A percentile compares a stretch with the other conserved stretches of the same genome.
These are phyloP conservation scores for Agapornis canus DNA, from an alignment of 2,797 vertebrate species.

Conservation along the genomic window DNA sequence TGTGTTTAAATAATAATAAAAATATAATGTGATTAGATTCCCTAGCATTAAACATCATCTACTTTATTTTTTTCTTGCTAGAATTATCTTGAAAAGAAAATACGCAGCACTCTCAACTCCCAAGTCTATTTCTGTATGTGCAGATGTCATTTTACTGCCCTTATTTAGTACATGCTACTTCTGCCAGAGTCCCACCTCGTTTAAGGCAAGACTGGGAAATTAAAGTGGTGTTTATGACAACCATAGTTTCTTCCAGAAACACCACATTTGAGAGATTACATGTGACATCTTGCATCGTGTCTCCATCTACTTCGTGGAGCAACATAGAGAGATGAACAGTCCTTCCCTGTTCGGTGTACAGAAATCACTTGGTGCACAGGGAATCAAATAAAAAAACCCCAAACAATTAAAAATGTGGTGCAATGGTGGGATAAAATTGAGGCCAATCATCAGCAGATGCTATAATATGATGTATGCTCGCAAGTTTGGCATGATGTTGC, in stretches of 20 bases:
- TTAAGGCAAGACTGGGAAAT: neutral
- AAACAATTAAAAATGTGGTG: neutral
- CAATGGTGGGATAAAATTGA: neutral
- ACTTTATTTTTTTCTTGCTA: neutral
- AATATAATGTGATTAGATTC: neutral
- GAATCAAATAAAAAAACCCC: neutral
- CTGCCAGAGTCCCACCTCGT: neutral
- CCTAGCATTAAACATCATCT: neutral
- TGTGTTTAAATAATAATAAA: conserved; percentile 21
- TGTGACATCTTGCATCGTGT: neutral
- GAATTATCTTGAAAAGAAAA: neutral
- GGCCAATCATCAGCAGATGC: neutral
- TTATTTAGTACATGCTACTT: neutral
- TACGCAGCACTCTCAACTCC: neutral
- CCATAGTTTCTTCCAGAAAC: neutral
- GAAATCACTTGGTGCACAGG: no score
- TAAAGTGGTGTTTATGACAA: neutral
- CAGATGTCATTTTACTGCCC: neutral
- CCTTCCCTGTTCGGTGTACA: neutral
- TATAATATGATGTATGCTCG: fast-evolving
- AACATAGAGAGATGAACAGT: neutral
- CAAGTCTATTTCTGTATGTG: neutral
- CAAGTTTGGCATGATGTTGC: neutral
- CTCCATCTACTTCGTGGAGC: neutral
- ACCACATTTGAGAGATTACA: neutral